phyloP scores from a whole-genome alignment of 2,888 invertebrate species.

The Prenolepis imparis region DNA sequence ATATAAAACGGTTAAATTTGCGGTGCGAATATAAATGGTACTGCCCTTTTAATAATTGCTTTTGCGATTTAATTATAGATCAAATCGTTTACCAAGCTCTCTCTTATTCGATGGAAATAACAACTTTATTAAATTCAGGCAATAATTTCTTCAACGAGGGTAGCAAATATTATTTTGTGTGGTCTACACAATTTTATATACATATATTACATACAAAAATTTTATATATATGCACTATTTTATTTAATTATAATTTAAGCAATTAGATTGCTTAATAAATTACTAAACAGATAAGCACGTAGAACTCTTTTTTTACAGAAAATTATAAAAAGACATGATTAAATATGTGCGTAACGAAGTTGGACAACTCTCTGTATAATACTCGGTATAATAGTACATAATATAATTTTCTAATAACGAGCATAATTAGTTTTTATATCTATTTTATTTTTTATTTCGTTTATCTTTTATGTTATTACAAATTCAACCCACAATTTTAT shows the following conservation, averaged over 20 bases:
- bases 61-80: slow-evolving; percentile 27
- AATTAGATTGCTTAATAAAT: background rate
- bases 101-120: background rate
- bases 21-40: background rate
- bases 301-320: background rate
- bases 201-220: no score
- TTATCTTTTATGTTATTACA: background rate
- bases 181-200: no score
- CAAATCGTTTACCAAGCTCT: background rate
- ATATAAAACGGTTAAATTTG: slow-evolving; percentile 12
- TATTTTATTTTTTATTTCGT: background rate
- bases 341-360: background rate
- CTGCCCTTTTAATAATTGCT: background rate
- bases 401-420: no score
- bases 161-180: background rate
- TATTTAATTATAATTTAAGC: background rate
- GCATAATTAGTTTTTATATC: no score
- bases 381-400: no score
- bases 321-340: background rate
- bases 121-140: slow-evolving; percentile 5
- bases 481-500: background rate
- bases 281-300: background rate
- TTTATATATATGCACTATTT: background rate
- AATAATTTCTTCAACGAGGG: background rate
- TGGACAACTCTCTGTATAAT: no score